Evolutionary conservation across 2,113 vertebrate genomes (phyloP), one percentile per base, ranked within the genome.

Genomic region (Spea bombifrons): DNA sequence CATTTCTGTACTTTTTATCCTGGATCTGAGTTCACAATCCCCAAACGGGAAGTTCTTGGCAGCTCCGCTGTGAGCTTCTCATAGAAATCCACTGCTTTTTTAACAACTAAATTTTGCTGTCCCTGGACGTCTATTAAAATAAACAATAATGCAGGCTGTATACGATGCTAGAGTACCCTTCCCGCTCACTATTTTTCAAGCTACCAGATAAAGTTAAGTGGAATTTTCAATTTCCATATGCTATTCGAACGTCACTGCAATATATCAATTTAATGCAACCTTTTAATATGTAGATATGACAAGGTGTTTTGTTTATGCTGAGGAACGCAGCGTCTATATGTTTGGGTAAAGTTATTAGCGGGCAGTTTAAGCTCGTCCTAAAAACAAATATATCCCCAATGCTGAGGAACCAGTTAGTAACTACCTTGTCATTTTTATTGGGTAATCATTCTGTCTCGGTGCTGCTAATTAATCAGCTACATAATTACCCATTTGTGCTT

Each of bases 361-460:
- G 61, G 48, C 16, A 45, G 63, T 66, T 66, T 12, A 66, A 73
- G 44, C 50, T 47, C 71, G 63, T 73, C 77, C 77, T 79, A 67
- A 73, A 59, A 73, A 72, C 71, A 79, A 79, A 79, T 73, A 79
- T 79, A 79, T 79, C 63, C 70, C 76, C 71, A 78, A 73, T 73
- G 63, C 70, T 30, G 77, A 79, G 71, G 77, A 79, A 64, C 70
- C 70, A 73, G 77, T 79, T 79, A 79, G 77, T 79, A 79, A 73
- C 77, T 79, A 79, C 77, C 77, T 79, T 79, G 77, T 79, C 77
- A 79, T 79, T 73, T 79, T 79, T 79, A 79, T 79, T 67, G 70
- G 77, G 77, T 79, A 79, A 79, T 79, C 70, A 79, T 79, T 79
- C 77, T 70, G 77, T 79, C 77, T 79, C 70, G 50, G 70, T 79